Base-by-base conservation (phyloP, 2,888 invertebrate species). In the Ochropacha duplaris region DNA sequence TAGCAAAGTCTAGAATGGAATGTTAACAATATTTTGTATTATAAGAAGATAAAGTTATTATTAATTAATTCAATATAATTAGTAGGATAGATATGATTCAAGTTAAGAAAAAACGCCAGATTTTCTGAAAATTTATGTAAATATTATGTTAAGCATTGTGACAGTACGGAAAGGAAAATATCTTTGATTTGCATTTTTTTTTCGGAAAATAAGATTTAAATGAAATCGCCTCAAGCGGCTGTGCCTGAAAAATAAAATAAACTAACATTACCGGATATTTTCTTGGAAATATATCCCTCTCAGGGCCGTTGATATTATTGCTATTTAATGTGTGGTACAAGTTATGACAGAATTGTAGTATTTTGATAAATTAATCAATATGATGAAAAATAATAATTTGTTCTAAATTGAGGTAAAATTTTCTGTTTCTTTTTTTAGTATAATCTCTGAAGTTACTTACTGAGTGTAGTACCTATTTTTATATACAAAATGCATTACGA, bases 211-310 rank as follows among this genome's bases (percentile, higher is more conserved):
- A 62, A 66, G 65, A 72, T 70, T 72, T 72, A 63, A 72, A 70
- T 60, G 61, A 61, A 56, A 59, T 59, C 39, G 26, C 49, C 9
- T 51, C 26, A 55, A 50, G 51, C 50, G 54, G 60, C 54, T 26
- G 50, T 24, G 54, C 58, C 65, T 60, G 61, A 65, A 62, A 62
- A 22, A 50, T 50, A 63, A 66, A 71, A 67, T 71, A 66, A 69
- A 75, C 66, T 69, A 69, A 64, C 65, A 66, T 78, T 69, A 73
- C 68, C 57, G 62, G 66, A 66, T 72, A 72, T 70, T 72, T 74
- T 64, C 62, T 57, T 58, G 60, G 54, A 74, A 72, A 79, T 75
- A 71, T 74, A 72, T 72, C 63, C 61, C 66, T 72, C 62, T 67
- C 63, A 66, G 64, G 65, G 64, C 55, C 62, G 55, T 60, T 71